Evolutionary conservation across 2,113 vertebrate species (phyloP), one percentile per base, ranked within the genome.

Genomic region (Myotis lucifugus): DNA sequence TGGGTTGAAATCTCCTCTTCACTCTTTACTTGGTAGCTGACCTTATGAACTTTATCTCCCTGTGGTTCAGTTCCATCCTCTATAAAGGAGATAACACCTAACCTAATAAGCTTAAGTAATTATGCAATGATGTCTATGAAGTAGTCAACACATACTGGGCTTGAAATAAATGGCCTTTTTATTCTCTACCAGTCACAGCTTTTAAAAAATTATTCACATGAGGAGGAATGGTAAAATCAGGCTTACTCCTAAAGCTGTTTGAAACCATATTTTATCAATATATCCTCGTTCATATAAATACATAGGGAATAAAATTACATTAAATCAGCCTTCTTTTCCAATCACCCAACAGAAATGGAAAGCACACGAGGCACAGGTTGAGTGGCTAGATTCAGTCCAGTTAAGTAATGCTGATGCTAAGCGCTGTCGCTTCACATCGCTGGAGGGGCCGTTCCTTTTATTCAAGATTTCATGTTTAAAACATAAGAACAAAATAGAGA

Each of bases 401-500:
- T 27, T 48, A 67, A 73, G 48, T 25, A 27, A 19, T 12, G 14
- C 40, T 9, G 15, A 59, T 48, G 25, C 10, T 66, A n/a, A 76
- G 27, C 12, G 6, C 52, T 15, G 32, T 6, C 17, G 29, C 6
- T 27, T 40, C 29, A 13, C 6, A 15, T 78, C 50, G 18, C 61
- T 46, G 32, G 32, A 86, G 37, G 34, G 8, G 12, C 37, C 2
- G 2, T 19, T 86, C 19, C 42, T 81, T 85, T 70, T n/a, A 19
- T 34, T 70, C 66, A 52, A 42, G n/a, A 56, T 54, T 91, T 94
- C 73, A 89, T 79, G 88, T 95, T 94, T 96, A 94, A 96, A 95
- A 94, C 85, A 74, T 74, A 88, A 91, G 78, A 69, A 83, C 82
- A 70, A 92, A 95, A 76, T 83, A 70, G 23, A 95, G 76, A 91